Base-by-base conservation (phyloP, 2,888 invertebrate species). In the Tipula helvola region DNA sequence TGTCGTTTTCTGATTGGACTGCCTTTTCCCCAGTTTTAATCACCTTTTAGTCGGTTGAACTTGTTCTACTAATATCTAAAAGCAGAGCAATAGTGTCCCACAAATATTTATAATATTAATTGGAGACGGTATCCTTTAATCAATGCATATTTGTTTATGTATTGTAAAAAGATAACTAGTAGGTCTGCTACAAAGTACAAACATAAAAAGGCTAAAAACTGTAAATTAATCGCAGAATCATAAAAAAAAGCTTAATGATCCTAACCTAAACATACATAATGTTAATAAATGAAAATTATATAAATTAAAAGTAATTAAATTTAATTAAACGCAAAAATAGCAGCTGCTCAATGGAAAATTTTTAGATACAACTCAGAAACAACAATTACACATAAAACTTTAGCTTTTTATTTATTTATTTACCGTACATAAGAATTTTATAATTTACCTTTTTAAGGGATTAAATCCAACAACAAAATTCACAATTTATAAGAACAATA, bases 391-490 rank as follows among this genome's bases (percentile, higher is more conserved):
- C 18, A 71, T 71, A 28, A 71, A 71, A n/a, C n/a, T 71, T n/a
- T 71, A n/a, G 13, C 47, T 47, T 39, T 39, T 39, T 39, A 39
- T 39, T 39, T 39, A 28, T 28, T 71, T 71, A 71, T 71, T 28
- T 28, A 28, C 28, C 28, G 28, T 28, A 28, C 28, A n/a, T 52
- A 71, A 71, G 71, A 71, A 71, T 71, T 71, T 71, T 71, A 28
- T 71, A 71, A 71, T 71, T 71, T 71, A 71, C 71, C 71, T 71
- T 71, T 71, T 71, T 71, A 71, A 71, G 71, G 71, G 71, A 71
- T 71, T 71, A 71, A 28, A 71, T 10, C 28, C 28, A 71, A 71
- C 28, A 71, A 71, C 71, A 71, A 52, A 16, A 39, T 7, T 0
- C 39, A 3, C 52, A 57, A 52, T 52, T 3, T 52, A 52, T 16